Base-by-base conservation (phyloP, 2,113 vertebrate genomes). In the Eclectus roratus region DNA sequence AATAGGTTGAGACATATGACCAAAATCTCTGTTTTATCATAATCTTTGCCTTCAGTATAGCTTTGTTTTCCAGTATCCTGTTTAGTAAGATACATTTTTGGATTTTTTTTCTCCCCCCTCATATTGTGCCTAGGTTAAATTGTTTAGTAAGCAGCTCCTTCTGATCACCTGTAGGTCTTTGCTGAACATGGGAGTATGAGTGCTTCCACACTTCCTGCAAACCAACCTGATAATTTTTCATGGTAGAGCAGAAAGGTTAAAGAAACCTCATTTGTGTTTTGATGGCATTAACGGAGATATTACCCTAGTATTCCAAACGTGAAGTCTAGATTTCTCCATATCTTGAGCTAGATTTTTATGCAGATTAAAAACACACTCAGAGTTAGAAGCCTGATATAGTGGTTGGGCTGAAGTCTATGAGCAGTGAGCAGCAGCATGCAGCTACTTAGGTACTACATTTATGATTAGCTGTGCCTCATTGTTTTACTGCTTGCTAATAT, bases 1-100 rank as follows among this genome's bases (percentile, higher is more conserved):
- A 95, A 88, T 35, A 88, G 66, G 83, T 92, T 80, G 72, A 80
- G 76, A 52, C 17, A 76, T 83, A 29, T 76, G 66, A 93, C 61
- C 74, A 44, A 74, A 85, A 50, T 43, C 44, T 84, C 85, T 82
- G 33, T 69, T 89, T 84, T 91, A 47, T 77, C 66, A 43, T 56
- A 74, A 88, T 66, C 70, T 88, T 84, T 91, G 73, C 70, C n/a
- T 74, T 85, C 25, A 16, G 61, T 80, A 4, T 60, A 63, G 25
- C 37, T 89, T 89, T 94, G 14, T 10, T 88, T 68, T 85, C 35
- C 56, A 28, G 20, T 61, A 72, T 72, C 64, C 35, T 43, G 11
- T 88, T 80, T 90, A 65, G 68, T 68, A 77, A 58, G 78, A 74
- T 72, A 76, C 19, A 74, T 85, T 16, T 5, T 2, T 17, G 8